Conservation (phyloP, 2,888 invertebrate species). For the Halictus ligatus region DNA sequence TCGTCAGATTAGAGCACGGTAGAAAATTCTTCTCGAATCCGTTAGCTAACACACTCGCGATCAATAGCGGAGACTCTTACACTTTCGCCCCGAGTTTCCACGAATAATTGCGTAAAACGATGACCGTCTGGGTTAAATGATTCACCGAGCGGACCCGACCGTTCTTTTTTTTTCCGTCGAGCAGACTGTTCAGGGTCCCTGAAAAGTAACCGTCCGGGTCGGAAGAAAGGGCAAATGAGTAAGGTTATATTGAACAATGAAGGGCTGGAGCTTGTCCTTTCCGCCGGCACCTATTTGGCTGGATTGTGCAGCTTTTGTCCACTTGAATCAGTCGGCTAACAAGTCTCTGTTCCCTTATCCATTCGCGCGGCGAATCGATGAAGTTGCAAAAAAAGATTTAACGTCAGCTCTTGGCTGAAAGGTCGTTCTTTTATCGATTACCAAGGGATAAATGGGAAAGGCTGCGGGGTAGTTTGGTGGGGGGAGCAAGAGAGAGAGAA, state of each 20-base stretch:
- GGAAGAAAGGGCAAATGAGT: conserved; percentile 46
- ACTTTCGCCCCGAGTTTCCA: not conserved
- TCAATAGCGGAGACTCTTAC: conserved; percentile 1
- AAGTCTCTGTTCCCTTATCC: conserved; percentile 67
- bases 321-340: conserved; percentile 67
- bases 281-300: conserved; percentile 48
- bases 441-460: conserved; percentile 17
- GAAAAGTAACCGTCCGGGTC: conserved; percentile 25
- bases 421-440: conserved; percentile 49
- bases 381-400: conserved; percentile 61
- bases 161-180: conserved; percentile 14
- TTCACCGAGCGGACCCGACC: conserved; percentile 19
- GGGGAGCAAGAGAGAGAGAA: not conserved
- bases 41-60: not conserved
- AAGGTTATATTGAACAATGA: conserved; percentile 60
- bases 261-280: conserved; percentile 47
- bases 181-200: not conserved
- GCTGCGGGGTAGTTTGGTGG: not conserved
- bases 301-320: conserved; percentile 65
- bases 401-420: conserved; percentile 59
- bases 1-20: not conserved
- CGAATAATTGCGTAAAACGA: conserved; percentile 21
- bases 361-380: conserved; percentile 55
- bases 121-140: conserved; percentile 4
- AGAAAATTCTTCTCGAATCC: not conserved